Evolutionary conservation across 2,113 vertebrate genomes (phyloP).

Genomic region (Oncorhynchus nerka): DNA sequence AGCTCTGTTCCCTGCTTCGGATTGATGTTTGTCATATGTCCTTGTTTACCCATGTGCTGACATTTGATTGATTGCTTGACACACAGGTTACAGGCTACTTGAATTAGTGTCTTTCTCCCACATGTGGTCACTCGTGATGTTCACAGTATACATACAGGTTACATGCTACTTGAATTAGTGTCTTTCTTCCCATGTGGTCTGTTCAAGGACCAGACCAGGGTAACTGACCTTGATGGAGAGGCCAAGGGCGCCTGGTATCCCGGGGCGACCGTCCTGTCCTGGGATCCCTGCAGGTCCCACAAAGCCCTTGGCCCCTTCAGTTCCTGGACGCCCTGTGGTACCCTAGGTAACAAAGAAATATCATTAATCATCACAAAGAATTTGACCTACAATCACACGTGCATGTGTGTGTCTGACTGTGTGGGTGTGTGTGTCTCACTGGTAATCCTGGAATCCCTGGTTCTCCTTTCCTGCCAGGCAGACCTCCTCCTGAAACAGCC

Average conservation of each 20-base stretch:
- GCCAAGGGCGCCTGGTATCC: constrained; percentile 76
- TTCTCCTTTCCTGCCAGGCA: constrained; percentile 86
- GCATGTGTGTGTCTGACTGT: rapidly evolving
- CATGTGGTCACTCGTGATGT: constrained; percentile 40
- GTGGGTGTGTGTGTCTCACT: constrained; percentile 50
- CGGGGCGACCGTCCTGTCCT: constrained; percentile 80
- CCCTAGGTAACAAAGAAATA: constrained; percentile 64
- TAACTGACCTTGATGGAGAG: constrained; percentile 78
- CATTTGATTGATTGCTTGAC: too few species aligned
- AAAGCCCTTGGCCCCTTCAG: constrained; percentile 75
- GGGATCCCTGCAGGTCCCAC: constrained; percentile 74
- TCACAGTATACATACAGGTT: too few species aligned
- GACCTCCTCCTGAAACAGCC: constrained; percentile 47
- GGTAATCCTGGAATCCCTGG: constrained; percentile 80
- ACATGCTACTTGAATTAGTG: too few species aligned
- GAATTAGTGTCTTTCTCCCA: constrained; percentile 12
- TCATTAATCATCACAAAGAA: neutral
- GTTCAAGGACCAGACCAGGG: neutral
- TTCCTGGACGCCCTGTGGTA: constrained; percentile 71
- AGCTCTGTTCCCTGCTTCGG: too few species aligned
- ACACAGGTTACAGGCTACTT: too few species aligned
- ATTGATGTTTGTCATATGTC: too few species aligned
- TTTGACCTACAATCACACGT: neutral
- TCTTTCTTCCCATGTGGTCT: too few species aligned
- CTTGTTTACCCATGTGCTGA: too few species aligned